A percentile compares a stretch with the other conserved stretches of the same genome.
These are phyloP conservation scores for Labroides dimidiatus DNA, from an alignment of 2,797 vertebrate genomes.

Conservation along the genomic window DNA sequence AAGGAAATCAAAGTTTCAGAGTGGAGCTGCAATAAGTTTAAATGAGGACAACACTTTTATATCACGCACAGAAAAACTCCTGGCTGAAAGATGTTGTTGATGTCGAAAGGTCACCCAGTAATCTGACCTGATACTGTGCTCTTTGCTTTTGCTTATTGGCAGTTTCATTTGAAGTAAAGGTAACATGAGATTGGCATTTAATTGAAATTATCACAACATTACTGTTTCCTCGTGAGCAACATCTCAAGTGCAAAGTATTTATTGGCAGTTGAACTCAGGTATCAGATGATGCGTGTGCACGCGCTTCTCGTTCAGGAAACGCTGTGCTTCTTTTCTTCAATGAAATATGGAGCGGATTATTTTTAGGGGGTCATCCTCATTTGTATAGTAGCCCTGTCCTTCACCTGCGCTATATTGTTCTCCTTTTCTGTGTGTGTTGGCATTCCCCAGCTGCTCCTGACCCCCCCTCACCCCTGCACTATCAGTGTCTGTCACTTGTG, in stretches of 20 bases:
- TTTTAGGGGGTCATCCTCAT: background rate
- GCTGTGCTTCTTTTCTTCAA: no score
- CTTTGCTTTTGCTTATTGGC: background rate
- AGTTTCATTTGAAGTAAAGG: no score
- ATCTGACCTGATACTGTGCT: background rate
- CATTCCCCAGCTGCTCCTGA: conserved; percentile 10
- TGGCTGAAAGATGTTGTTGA: background rate
- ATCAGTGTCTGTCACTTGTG: conserved; percentile 23
- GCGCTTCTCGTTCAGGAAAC: no score
- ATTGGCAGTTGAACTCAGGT: background rate
- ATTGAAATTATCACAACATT: background rate
- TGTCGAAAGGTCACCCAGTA: background rate
- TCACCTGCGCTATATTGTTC: conserved; percentile 23
- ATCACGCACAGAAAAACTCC: no score
- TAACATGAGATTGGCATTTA: background rate
- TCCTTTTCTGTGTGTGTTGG: conserved; percentile 16
- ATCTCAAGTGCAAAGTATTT: background rate
- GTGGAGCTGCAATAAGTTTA: no score
- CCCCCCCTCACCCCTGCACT: conserved; percentile 3
- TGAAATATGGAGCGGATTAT: background rate
- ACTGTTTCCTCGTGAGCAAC: no score
- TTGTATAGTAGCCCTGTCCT: background rate
- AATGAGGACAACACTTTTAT: no score
- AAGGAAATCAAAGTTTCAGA: no score
- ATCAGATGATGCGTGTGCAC: background rate